Percentiles rank a stretch among this genome's conserved stretches.
Conservation (phyloP, 2,113 vertebrate species). For the Coracopsis vasa region DNA sequence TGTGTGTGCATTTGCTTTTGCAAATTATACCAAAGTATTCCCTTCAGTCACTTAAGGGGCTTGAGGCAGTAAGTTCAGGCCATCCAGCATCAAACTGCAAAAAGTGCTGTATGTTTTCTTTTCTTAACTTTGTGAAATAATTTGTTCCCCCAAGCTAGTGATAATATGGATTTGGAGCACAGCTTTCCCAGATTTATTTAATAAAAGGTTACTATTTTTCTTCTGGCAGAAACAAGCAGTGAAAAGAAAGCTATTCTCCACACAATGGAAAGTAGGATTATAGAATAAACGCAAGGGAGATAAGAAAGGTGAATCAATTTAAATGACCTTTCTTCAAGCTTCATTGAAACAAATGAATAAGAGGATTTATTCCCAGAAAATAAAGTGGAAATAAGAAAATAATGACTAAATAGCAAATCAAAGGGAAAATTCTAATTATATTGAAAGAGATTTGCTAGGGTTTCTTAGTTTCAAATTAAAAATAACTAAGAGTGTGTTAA, state of each 20-base stretch:
- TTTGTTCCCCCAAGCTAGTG: slow-evolving; percentile 18
- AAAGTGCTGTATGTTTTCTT: not conserved
- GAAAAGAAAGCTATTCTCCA: slow-evolving; percentile 42
- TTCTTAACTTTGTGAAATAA: slow-evolving; percentile 36
- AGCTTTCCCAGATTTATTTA: slow-evolving; percentile 59
- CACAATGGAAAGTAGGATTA: slow-evolving; percentile 67
- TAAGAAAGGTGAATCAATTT: slow-evolving; percentile 69
- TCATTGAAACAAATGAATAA: slow-evolving; percentile 70
- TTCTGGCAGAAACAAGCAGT: slow-evolving; percentile 30
- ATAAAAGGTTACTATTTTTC: slow-evolving; percentile 66
- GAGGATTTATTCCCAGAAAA: slow-evolving; percentile 69
- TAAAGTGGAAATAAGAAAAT: slow-evolving; percentile 54
- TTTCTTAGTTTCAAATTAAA: slow-evolving; percentile 58
- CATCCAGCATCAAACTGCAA: not conserved
- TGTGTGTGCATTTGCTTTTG: not conserved
- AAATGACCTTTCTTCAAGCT: slow-evolving; percentile 73
- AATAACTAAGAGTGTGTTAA: slow-evolving; percentile 25
- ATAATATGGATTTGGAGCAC: slow-evolving; percentile 58
- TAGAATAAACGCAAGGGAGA: slow-evolving; percentile 46
- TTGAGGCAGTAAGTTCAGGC: not conserved
- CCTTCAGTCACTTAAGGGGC: not conserved
- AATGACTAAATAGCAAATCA: slow-evolving; percentile 54
- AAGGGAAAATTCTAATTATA: slow-evolving; percentile 54
- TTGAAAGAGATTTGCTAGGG: slow-evolving; percentile 14
- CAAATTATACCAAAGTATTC: not conserved